Percentiles rank a stretch among this genome's conserved stretches.
phyloP scores from a whole-genome alignment of 2,888 invertebrate genomes.

The Leptinotarsa rubiginosa region DNA sequence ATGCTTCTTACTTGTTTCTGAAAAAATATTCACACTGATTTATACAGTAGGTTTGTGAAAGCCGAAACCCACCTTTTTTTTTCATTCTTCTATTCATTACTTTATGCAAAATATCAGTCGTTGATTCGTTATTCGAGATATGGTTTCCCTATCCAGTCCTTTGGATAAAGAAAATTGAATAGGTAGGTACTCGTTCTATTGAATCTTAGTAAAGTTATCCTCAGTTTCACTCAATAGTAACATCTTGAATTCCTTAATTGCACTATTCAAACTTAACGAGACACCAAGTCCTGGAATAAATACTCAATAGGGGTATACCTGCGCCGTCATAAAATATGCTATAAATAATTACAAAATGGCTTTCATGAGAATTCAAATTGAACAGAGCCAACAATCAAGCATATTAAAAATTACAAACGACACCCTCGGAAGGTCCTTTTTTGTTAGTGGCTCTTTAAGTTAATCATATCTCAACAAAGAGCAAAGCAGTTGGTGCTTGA shows the following conservation, averaged over 20 bases:
- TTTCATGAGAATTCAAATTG: slow-evolving; percentile 48
- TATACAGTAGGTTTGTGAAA: no score
- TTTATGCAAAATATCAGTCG: neutral
- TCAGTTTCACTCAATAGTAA: neutral
- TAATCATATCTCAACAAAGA: slow-evolving; percentile 61
- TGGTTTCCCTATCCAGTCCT: neutral
- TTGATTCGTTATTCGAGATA: neutral
- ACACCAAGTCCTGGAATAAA: slow-evolving; percentile 25
- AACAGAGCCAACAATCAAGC: slow-evolving; percentile 59
- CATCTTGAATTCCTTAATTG: slow-evolving; percentile 36
- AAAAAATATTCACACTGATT: no score
- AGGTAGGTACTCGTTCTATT: neutral
- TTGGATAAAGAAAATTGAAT: neutral
- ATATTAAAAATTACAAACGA: slow-evolving; percentile 64
- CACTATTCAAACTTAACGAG: slow-evolving; percentile 36
- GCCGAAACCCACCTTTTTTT: no score
- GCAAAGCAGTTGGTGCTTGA: slow-evolving; percentile 57
- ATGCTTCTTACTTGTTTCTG: no score
- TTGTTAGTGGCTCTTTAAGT: slow-evolving; percentile 54
- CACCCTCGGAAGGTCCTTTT: slow-evolving; percentile 53
- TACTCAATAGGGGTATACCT: slow-evolving; percentile 41
- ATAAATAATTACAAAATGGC: slow-evolving; percentile 55
- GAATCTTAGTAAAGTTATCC: neutral
- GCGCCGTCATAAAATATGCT: slow-evolving; percentile 43
- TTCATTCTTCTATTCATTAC: no score